Evolutionary conservation across 2,888 invertebrate genomes (phyloP), one percentile per base, ranked within the genome.

Genomic region (Andrena haemorrhoa): DNA sequence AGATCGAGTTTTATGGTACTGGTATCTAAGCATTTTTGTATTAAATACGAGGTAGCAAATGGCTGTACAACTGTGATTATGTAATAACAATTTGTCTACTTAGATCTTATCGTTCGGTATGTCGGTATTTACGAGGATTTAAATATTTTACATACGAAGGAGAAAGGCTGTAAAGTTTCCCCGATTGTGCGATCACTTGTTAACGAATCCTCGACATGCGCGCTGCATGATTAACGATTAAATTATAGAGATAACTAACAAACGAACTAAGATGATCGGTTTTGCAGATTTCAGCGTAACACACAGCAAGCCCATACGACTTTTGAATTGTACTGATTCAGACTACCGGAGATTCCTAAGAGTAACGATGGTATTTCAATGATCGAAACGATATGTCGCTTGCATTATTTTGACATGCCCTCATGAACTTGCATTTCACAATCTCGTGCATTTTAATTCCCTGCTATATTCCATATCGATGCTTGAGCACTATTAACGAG

Each of bases 41-140:
- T 81, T 71, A 87, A 89, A 86, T 88, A 88, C 83, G 82, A 84
- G 87, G 81, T 88, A 84, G 88, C 88, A 90, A 90, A 89, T 90
- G 86, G 86, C 86, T 89, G 86, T 87, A 85, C 82, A 84, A 85
- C 84, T 90, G 86, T 89, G 88, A 89, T 87, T 86, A 82, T 81
- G 82, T 83, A 86, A 75, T 73, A 78, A 83, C 77, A 73, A 69
- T 74, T 85, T 85, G 66, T 77, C 79, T 75, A 71, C 29, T 82
- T 77, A 84, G 66, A 82, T 56, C 66, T 53, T 83, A 70, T 82
- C 65, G 63, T 68, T 86, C 66, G 68, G 61, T 81, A 81, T 72
- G 61, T 63, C 66, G 79, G 75, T 75, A 73, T 75, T 75, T 76
- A 76, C 56, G 61, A 51, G 79, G 63, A 85, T 65, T 79, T 71